A percentile compares a stretch with the other conserved stretches of the same genome.
Evolutionary conservation across 2,888 invertebrate genomes (phyloP).

Genomic region (Tyria jacobaeae): DNA sequence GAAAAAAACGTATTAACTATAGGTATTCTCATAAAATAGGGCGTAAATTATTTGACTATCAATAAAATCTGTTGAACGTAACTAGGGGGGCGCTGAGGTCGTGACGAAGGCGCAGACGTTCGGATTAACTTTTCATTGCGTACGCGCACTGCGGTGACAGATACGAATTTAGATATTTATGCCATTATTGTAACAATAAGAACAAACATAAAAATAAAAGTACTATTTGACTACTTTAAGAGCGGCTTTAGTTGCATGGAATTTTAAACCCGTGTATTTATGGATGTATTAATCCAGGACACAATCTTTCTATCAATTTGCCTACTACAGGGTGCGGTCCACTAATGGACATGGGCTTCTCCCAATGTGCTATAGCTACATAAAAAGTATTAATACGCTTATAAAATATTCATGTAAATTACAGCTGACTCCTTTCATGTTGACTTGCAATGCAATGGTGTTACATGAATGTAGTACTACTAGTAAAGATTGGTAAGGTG

Average conservation of each 20-base stretch:
- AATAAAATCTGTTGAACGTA: slow-evolving; percentile 46
- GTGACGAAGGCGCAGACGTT: slow-evolving; percentile 59
- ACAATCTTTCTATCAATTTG: too few relatives aligned
- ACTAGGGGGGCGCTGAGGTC: slow-evolving; percentile 53
- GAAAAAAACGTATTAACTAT: background rate
- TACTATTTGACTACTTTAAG: background rate
- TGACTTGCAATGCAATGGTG: too few relatives aligned
- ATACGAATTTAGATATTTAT: slow-evolving; percentile 51
- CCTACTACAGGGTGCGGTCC: too few relatives aligned
- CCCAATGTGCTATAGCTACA: too few relatives aligned
- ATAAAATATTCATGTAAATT: too few relatives aligned
- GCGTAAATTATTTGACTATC: slow-evolving; percentile 48
- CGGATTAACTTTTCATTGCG: slow-evolving; percentile 64
- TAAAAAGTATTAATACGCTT: too few relatives aligned
- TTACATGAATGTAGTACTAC: too few relatives aligned
- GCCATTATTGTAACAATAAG: slow-evolving; percentile 30
- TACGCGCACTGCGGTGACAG: slow-evolving; percentile 57
- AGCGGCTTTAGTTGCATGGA: background rate
- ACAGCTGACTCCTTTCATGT: too few relatives aligned
- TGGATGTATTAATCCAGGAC: too few relatives aligned
- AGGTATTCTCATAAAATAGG: slow-evolving; percentile 25
- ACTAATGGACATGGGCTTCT: too few relatives aligned
- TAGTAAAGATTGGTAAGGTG: too few relatives aligned
- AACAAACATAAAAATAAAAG: slow-evolving; percentile 10
- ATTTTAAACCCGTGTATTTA: background rate